Evolutionary conservation across 2,797 vertebrate species (phyloP).

Genomic region (Fistularia tabacaria): DNA sequence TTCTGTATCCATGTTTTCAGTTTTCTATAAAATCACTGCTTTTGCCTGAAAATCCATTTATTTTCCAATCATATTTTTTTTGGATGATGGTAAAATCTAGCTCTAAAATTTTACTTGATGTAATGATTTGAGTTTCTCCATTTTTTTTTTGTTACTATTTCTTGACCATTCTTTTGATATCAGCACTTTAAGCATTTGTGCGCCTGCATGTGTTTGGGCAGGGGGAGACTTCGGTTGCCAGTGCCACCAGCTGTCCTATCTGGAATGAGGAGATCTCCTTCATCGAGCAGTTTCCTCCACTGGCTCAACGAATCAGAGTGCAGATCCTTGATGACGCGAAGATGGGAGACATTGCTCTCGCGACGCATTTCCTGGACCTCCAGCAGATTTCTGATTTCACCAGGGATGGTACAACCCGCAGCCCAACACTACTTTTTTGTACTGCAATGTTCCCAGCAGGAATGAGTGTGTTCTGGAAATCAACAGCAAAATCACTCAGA

Average conservation of each 20-base stretch:
- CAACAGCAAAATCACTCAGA: too few relatives aligned
- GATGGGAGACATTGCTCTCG: conserved; percentile 82
- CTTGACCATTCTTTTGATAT: too few relatives aligned
- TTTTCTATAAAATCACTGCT: too few relatives aligned
- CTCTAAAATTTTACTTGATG: too few relatives aligned
- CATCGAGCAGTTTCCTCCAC: conserved; percentile 90
- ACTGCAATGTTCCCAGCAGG: too few relatives aligned
- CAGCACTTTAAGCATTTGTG: neutral
- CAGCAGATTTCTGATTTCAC: conserved; percentile 87
- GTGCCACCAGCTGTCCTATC: conserved; percentile 73
- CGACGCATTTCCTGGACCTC: conserved; percentile 88
- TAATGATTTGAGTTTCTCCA: too few relatives aligned
- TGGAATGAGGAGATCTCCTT: conserved; percentile 95
- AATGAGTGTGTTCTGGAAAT: too few relatives aligned
- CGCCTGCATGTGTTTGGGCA: conserved; percentile 32
- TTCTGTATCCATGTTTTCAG: too few relatives aligned
- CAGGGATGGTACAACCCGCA: conserved; percentile 76
- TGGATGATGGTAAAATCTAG: too few relatives aligned
- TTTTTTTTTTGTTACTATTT: too few relatives aligned
- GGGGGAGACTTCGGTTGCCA: conserved; percentile 87
- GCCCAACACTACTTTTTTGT: neutral
- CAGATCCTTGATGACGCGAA: conserved; percentile 87
- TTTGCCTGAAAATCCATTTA: too few relatives aligned
- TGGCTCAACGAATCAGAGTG: conserved; percentile 84
- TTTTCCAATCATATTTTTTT: too few relatives aligned